A percentile compares a stretch with the other conserved stretches of the same genome.
Evolutionary conservation across 2,797 vertebrate species (phyloP).

Genomic region (Molossus alvarezi): DNA sequence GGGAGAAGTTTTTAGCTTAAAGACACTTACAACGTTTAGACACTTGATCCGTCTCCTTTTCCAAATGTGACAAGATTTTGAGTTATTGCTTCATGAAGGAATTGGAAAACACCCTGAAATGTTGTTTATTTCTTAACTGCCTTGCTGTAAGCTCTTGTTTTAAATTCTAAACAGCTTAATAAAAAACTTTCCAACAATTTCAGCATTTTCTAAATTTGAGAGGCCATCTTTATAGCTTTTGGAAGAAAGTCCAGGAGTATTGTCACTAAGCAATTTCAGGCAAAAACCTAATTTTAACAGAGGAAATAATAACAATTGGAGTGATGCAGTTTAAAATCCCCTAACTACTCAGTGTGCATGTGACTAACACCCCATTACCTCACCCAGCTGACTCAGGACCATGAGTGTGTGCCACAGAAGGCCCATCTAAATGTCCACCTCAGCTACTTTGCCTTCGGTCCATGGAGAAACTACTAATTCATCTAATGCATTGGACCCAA

Average conservation of each 20-base stretch:
- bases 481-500: not conserved
- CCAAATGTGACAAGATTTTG: slow-evolving; percentile 77
- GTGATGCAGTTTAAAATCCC: slow-evolving; percentile 76
- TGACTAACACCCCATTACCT: slow-evolving; percentile 82
- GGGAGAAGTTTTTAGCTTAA: slow-evolving; percentile 62
- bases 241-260: slow-evolving; percentile 80
- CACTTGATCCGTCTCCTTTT: slow-evolving; percentile 70
- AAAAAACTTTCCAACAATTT: slow-evolving; percentile 88
- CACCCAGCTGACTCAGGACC: slow-evolving; percentile 78
- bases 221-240: slow-evolving; percentile 83
- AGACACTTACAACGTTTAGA: slow-evolving; percentile 74
- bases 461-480: slow-evolving; percentile 28
- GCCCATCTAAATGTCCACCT: slow-evolving; percentile 47
- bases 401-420: not conserved
- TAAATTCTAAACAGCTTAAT: slow-evolving; percentile 85
- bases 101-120: slow-evolving; percentile 78
- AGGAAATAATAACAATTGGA: slow-evolving; percentile 81
- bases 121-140: slow-evolving; percentile 83
- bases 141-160: slow-evolving; percentile 82
- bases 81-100: slow-evolving; percentile 77
- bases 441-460: slow-evolving; percentile 62
- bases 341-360: slow-evolving; percentile 72
- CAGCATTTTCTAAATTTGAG: slow-evolving; percentile 85
- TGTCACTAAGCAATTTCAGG: slow-evolving; percentile 79
- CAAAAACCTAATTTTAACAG: slow-evolving; percentile 79